Base-by-base conservation (phyloP, 2,797 vertebrate species). In the Lagorchestes hirsutus region DNA sequence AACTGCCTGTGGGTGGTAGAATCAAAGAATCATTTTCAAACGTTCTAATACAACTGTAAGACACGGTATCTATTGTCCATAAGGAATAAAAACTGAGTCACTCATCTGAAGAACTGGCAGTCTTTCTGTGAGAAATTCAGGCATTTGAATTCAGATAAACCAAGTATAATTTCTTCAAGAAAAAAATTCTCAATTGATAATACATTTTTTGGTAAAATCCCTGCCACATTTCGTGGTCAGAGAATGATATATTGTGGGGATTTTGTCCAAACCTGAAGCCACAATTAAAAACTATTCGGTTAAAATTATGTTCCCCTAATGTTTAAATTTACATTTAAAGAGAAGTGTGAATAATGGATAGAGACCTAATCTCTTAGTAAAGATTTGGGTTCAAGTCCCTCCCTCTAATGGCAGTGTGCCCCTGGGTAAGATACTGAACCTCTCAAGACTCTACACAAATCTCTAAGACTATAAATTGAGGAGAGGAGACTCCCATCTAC, bases 251-350 rank as follows among this genome's bases (percentile, higher is more conserved):
- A 91, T 52, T 92, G 56, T 6, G 74, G 74, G 40, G 56, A 93
- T 91, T 91, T 95, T 92, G 91, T 95, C 90, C 91, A 34, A 8
- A 96, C 31, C 10, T 94, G 50, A 82, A 93, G 28, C 54, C 57
- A 91, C 59, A 91, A 93, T 92, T 82, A 97, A 96, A 95, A 95
- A 90, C 91, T 55, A 96, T 56, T 96, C 93, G 90, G 16, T 55
- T 96, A 94, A 95, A 96, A 95, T 55, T 92, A 57, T 92, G 94
- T 91, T 13, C 50, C 57, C 74, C 3, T 56, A 95, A 90, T 40
- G 95, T 94, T 93, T 94, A 92, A 96, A 92, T 31, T 92, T 92
- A 93, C 54, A 52, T 50, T 50, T 87, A 50, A 87, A 40, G 18
- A 9, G 3, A 46, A 22, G 10, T 87, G 24, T 82, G n/a, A 82